Base-by-base conservation (phyloP, 2,888 invertebrate genomes). In the Eupithecia abbreviata region DNA sequence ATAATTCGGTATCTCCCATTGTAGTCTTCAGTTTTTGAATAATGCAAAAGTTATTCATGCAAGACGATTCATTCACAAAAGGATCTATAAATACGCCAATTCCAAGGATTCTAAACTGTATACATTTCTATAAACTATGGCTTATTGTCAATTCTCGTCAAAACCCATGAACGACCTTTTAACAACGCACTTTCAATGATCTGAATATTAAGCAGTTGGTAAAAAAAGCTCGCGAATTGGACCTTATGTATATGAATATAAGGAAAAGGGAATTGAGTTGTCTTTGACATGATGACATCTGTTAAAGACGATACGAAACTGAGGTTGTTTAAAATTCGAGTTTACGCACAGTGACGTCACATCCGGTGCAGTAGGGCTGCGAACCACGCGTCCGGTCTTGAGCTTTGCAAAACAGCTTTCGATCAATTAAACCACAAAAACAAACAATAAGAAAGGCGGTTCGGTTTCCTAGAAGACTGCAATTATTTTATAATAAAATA, bases 321-420 rank as follows among this genome's bases (percentile, higher is more conserved):
- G 86, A 90, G 92, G 90, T 93, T 94, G 93, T 93, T 94, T 94
- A 93, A 93, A 93, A 94, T 95, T 93, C 93, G 89, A 87, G 91
- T 92, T 92, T 92, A 93, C 92, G 91, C 91, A 86, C 89, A 88
- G 88, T 92, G 92, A 93, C 94, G 93, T 93, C 94, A 94, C 91
- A 89, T 94, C 94, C 94, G 91, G 91, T 88, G 70, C 45, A 69
- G 71, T 74, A 76, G 78, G 78, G 76, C 43, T 78, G 78, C 58
- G 45, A 71, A 47, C 62, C 91, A 30, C 69, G 30, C 69, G 89
- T 93, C 93, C 93, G 91, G 91, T 71, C 41, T 51, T 68, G 41
- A 72, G 74, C 69, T 70, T 72, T 41, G 68, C 67, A 58, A 71
- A 58, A 77, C 55, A 72, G 62, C 74, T 77, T 74, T 77, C 77